Evolutionary conservation across 2,888 invertebrate genomes (phyloP).

Genomic region (Caenorhabditis sp.): DNA sequence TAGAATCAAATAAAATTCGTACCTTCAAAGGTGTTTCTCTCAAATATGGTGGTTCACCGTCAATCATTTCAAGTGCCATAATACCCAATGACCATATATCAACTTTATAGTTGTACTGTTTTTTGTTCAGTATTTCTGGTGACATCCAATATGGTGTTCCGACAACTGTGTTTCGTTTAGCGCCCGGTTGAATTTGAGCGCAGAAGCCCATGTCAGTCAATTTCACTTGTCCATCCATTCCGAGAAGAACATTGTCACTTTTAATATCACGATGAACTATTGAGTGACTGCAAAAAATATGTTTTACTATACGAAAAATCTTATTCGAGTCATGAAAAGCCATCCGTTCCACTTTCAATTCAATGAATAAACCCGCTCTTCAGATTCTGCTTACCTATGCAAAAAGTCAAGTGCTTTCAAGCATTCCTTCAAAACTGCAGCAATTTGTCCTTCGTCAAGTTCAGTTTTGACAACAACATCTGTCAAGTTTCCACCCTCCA

Average conservation of each 20-base stretch:
- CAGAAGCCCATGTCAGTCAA: constrained; percentile 92
- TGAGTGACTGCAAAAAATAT: constrained; percentile 75
- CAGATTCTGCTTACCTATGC: constrained; percentile 74
- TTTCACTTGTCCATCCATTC: constrained; percentile 77
- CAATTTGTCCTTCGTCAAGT: constrained; percentile 95
- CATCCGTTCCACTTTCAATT: neutral
- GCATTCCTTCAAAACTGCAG: constrained; percentile 88
- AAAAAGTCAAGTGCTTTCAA: constrained; percentile 87
- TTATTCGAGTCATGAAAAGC: no score
- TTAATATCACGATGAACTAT: constrained; percentile 95
- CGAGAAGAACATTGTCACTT: constrained; percentile 93
- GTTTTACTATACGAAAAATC: no score
- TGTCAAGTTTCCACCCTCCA: constrained; percentile 90
- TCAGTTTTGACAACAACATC: constrained; percentile 79
- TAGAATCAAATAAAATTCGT: neutral
- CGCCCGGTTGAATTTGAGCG: constrained; percentile 89
- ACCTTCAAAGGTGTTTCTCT: constrained; percentile 83
- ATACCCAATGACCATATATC: constrained; percentile 90
- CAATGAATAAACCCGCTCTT: neutral
- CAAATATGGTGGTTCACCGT: constrained; percentile 90
- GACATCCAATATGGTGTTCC: constrained; percentile 81
- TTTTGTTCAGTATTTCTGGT: constrained; percentile 76
- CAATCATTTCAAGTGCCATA: constrained; percentile 96
- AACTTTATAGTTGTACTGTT: constrained; percentile 73
- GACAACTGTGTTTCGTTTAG: constrained; percentile 77